phyloP scores from a whole-genome alignment of 2,113 vertebrate species.

The Nothobranchius furzeri region DNA sequence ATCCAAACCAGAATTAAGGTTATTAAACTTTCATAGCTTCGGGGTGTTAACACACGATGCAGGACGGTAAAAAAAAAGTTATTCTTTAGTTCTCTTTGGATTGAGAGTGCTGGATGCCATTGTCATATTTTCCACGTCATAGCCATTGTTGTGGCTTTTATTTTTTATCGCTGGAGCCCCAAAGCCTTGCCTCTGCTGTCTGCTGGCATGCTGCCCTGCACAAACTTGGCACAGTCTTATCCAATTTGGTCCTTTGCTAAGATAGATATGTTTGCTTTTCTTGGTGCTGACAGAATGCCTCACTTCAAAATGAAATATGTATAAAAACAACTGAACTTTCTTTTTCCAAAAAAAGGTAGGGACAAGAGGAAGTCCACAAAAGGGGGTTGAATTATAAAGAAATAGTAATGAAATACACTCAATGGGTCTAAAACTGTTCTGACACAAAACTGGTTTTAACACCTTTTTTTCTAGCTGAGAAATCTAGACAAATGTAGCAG shows the following conservation, averaged over 20 bases:
- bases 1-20: not conserved
- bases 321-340: constrained; percentile 62
- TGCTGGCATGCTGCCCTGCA: constrained; percentile 62
- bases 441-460: too few species aligned
- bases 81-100: not conserved
- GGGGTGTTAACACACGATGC: not conserved
- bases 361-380: constrained; percentile 28
- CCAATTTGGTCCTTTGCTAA: constrained; percentile 75
- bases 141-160: constrained; percentile 45
- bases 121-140: constrained; percentile 7
- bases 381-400: not conserved
- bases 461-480: too few species aligned
- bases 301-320: constrained; percentile 70
- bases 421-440: not conserved
- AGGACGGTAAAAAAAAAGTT: constrained; percentile 13
- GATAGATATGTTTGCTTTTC: constrained; percentile 79
- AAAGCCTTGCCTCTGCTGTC: constrained; percentile 44
- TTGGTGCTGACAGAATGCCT: constrained; percentile 66
- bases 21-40: not conserved
- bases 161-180: constrained; percentile 44
- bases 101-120: not conserved
- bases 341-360: constrained; percentile 45
- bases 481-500: too few species aligned
- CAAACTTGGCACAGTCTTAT: constrained; percentile 72
- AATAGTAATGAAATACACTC: not conserved